Evolutionary conservation across 1,140 invertebrate species (phyloP).

Genomic region (Polypedilum pembai): DNA sequence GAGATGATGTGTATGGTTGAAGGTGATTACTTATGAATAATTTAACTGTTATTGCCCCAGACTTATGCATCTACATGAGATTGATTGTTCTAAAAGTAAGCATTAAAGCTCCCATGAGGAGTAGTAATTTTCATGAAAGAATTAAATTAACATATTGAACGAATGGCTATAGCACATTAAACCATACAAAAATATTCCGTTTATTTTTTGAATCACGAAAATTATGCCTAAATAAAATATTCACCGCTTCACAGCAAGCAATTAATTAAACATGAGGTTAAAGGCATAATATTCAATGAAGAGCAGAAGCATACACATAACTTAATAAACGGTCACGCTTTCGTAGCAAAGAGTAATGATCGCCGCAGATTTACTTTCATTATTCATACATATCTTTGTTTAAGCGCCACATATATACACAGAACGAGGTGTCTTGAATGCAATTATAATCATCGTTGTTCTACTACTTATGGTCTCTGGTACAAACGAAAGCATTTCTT

Average conservation of each 20-base stretch:
- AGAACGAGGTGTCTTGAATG: neutral
- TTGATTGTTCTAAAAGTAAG: too few species aligned
- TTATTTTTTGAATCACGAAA: neutral
- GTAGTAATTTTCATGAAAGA: too few species aligned
- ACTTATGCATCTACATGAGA: too few species aligned
- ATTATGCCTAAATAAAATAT: neutral
- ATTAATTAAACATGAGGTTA: conserved; percentile 13
- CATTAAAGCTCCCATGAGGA: too few species aligned
- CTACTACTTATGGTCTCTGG: neutral
- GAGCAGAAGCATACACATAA: neutral
- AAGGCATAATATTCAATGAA: neutral
- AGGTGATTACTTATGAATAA: too few species aligned
- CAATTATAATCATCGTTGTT: neutral
- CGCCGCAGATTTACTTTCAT: conserved; percentile 11
- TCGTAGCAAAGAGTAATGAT: conserved; percentile 12
- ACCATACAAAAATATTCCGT: neutral
- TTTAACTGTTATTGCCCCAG: too few species aligned
- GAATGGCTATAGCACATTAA: too few species aligned
- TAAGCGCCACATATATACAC: conserved; percentile 4
- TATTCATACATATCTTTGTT: neutral
- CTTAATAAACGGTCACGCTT: conserved; percentile 16
- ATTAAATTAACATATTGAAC: too few species aligned
- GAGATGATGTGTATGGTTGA: too few species aligned
- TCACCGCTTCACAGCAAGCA: neutral
- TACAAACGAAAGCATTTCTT: too few species aligned